A percentile compares a stretch with the other conserved stretches of the same genome.
Evolutionary conservation across 2,888 invertebrate genomes (phyloP).

Genomic region (Polietes domitor): DNA sequence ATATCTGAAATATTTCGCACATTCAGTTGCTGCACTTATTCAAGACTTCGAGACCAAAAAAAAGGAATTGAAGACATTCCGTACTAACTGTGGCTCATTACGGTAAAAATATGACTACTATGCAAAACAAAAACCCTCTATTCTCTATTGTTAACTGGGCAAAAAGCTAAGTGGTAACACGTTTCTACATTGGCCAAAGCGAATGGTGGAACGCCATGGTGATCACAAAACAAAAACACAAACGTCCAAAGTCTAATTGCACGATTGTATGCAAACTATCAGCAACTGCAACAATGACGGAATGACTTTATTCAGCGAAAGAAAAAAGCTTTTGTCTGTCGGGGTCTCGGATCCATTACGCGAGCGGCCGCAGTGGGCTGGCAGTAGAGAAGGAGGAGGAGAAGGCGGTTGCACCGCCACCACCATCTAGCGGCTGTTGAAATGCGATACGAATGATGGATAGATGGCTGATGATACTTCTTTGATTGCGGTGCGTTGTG

Average conservation of each 20-base stretch:
- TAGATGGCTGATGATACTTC: constrained; percentile 37
- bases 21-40: constrained; percentile 6
- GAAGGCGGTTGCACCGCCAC: not conserved
- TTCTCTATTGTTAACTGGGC: constrained; percentile 47
- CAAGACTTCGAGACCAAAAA: constrained; percentile 30
- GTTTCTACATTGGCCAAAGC: not conserved
- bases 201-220: too few relatives aligned
- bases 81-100: constrained; percentile 62
- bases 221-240: constrained; percentile 42
- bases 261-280: constrained; percentile 23
- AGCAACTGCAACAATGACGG: not conserved
- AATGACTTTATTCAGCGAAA: constrained; percentile 15
- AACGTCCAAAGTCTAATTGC: constrained; percentile 53
- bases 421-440: constrained; percentile 37
- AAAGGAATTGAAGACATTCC: constrained; percentile 62
- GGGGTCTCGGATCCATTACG: constrained; percentile 16
- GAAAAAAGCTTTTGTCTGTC: not conserved
- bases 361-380: too few relatives aligned
- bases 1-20: constrained; percentile 24
- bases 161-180: constrained; percentile 21
- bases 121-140: constrained; percentile 25
- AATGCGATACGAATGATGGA: constrained; percentile 47
- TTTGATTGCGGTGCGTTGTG: constrained; percentile 27
- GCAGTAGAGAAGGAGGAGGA: too few relatives aligned
- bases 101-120: constrained; percentile 64